Evolutionary conservation across 2,113 vertebrate species (phyloP).

Genomic region (Meleagris gallopavo): DNA sequence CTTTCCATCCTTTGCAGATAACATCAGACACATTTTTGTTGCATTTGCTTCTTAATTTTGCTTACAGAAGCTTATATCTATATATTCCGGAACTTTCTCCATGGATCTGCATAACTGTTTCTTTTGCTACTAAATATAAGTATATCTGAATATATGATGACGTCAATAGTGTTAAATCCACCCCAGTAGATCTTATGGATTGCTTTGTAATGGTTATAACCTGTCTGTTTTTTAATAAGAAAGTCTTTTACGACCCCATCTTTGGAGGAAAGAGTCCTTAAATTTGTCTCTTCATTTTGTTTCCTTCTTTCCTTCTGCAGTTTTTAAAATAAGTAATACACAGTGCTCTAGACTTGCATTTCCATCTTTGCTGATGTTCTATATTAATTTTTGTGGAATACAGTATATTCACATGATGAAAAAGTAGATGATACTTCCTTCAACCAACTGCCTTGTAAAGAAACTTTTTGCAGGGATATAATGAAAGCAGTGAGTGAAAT

Average conservation of each 20-base stretch:
- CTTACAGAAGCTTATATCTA: neutral
- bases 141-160: neutral
- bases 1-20: neutral
- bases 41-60: neutral
- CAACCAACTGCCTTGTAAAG: neutral
- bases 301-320: neutral
- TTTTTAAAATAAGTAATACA: conserved; percentile 11
- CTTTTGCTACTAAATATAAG: neutral
- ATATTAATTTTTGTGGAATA: neutral
- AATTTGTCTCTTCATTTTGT: conserved; percentile 22
- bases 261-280: conserved; percentile 11
- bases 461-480: neutral
- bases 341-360: neutral
- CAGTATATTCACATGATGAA: neutral
- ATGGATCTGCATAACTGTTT: neutral
- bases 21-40: neutral
- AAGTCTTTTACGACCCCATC: conserved; percentile 32
- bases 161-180: neutral
- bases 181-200: neutral
- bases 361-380: neutral
- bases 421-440: neutral
- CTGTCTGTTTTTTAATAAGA: conserved; percentile 37
- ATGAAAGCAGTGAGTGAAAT: neutral
- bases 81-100: neutral
- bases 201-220: conserved; percentile 33